These are phyloP conservation scores for Nycteola revayana DNA, from an alignment of 2,888 invertebrate species.

Conservation along the genomic window DNA sequence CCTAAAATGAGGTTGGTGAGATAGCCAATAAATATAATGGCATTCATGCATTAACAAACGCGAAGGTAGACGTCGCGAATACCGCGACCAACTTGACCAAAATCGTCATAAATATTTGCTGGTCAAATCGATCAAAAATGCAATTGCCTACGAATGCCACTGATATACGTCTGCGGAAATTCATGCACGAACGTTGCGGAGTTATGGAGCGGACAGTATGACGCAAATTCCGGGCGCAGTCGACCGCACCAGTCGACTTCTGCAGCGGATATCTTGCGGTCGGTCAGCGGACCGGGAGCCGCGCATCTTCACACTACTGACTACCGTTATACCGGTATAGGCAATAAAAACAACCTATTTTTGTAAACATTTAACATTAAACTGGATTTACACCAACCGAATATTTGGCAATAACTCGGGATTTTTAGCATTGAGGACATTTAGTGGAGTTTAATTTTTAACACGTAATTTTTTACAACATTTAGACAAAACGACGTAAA, in stretches of 20 bases:
- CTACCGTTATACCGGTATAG: constrained; percentile 16
- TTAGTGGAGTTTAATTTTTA: constrained; percentile 13
- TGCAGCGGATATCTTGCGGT: constrained; percentile 36
- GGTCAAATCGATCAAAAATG: constrained; percentile 16
- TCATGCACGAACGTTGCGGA: constrained; percentile 23
- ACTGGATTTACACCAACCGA: constrained; percentile 22
- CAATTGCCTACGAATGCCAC: constrained; percentile 15
- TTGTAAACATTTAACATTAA: constrained; percentile 28
- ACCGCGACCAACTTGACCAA: not conserved
- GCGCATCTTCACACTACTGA: constrained; percentile 38
- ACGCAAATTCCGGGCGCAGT: constrained; percentile 29
- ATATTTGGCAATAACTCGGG: constrained; percentile 34
- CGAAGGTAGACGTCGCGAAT: too few species aligned
- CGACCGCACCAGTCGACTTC: constrained; percentile 26
- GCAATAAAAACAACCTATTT: constrained; percentile 34
- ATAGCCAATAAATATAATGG: too few species aligned
- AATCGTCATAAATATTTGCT: constrained; percentile 1
- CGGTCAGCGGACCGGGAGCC: constrained; percentile 27
- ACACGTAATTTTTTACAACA: constrained; percentile 20
- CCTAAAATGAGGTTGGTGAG: too few species aligned
- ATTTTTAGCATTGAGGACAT: constrained; percentile 27
- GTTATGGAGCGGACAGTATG: constrained; percentile 16
- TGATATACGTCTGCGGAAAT: constrained; percentile 7
- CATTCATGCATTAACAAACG: too few species aligned
- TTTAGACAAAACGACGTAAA: constrained; percentile 34